Evolutionary conservation across 2,888 invertebrate species (phyloP), one percentile per base, ranked within the genome.

Genomic region (Heliconius ismenius): DNA sequence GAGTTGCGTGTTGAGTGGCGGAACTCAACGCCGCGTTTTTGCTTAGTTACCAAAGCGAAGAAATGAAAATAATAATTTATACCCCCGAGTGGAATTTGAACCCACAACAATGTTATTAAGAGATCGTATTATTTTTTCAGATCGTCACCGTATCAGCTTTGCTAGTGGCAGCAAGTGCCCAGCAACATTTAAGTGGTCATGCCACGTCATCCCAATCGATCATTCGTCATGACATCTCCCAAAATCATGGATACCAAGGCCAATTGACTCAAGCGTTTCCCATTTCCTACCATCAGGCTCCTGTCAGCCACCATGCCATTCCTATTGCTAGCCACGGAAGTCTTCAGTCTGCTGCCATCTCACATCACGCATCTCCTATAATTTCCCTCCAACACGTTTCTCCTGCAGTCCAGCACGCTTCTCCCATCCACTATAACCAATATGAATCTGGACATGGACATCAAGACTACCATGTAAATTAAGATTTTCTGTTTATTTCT

Each of bases 391-490:
- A 81, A 43, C 81, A 84, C 21, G 74, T 80, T 21, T 65, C 82
- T 32, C 79, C 82, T 6, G 79, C 79, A 36, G 15, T 43, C 9
- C 54, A 70, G 3, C 58, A 67, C 81, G 43, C 82, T 39, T 62
- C 72, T 26, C 76, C 77, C 0, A 43, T 78, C n/a, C 70, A 79
- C n/a, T 74, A 81, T 32, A 83, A 83, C 26, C 83, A 88, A 26
- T 82, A 84, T 7, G 84, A 83, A 67, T 76, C 74, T 49, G 69
- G 58, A 67, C 58, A 79, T 18, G 84, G 85, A 73, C 86, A 87
- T 73, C 84, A 87, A 10, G 88, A 89, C 64, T 86, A 89, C 75
- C 83, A 89, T 73, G 90, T 90, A 83, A 85, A 87, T 85, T 13
- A 28, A 28, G 28, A 28, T 28, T 28, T 28, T 28, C 28, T 26